Evolutionary conservation across 2,113 vertebrate genomes (phyloP).

Genomic region (Balaenoptera acutorostrata): DNA sequence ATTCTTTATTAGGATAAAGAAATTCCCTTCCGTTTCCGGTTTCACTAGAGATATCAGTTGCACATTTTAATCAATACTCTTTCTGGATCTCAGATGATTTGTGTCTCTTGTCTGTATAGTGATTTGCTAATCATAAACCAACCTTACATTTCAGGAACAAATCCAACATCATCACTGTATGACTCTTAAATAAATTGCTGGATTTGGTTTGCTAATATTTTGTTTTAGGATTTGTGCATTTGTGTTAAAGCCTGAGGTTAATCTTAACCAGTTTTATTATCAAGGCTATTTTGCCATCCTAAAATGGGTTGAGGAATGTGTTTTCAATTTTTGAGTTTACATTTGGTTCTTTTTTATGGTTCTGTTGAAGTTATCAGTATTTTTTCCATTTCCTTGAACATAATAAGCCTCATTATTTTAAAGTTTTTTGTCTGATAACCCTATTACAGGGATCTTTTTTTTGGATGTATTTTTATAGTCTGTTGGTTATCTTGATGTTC

Average conservation of each 20-base stretch:
- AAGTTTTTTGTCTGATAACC: background rate
- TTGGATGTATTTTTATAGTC: background rate
- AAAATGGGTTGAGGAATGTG: background rate
- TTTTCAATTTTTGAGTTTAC: background rate
- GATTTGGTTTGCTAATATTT: background rate
- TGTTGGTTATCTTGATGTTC: background rate
- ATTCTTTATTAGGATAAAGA: background rate
- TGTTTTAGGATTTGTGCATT: background rate
- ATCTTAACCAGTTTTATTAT: background rate
- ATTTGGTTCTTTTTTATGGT: background rate
- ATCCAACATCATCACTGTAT: background rate
- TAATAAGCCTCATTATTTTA: background rate
- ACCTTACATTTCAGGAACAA: background rate
- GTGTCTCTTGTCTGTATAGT: background rate
- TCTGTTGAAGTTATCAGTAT: background rate
- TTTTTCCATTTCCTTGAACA: background rate
- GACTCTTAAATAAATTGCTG: background rate
- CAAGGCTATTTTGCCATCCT: background rate
- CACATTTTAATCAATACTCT: background rate
- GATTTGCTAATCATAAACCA: background rate
- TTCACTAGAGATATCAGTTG: background rate
- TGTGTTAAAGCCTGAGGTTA: background rate
- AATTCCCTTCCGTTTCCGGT: background rate
- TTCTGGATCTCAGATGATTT: background rate
- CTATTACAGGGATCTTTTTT: background rate